Conservation (phyloP, 2,888 invertebrate genomes). For the Hydriomena furcata region DNA sequence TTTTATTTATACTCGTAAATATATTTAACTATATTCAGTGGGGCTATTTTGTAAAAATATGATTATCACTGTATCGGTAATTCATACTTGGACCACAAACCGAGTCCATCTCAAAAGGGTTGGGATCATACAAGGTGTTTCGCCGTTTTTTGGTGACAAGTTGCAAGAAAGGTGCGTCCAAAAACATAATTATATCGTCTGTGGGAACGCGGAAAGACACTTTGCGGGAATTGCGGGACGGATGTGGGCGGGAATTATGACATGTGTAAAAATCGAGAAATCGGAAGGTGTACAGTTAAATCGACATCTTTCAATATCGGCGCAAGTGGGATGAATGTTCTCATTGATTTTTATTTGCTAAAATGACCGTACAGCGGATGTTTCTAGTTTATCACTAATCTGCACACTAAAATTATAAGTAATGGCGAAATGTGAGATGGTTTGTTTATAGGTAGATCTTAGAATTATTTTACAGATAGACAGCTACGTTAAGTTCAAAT, state of each 20-base stretch:
- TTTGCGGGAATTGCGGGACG: constrained; percentile 14
- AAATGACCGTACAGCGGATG: constrained; percentile 2
- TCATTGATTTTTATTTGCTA: constrained; percentile 1
- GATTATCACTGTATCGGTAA: neutral
- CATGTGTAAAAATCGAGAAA: constrained; percentile 25
- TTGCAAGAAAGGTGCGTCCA: constrained; percentile 62
- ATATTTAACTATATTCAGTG: too few species aligned
- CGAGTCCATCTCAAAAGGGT: constrained; percentile 24
- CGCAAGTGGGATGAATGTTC: constrained; percentile 16
- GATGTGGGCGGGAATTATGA: constrained; percentile 37
- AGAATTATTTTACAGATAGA: too few species aligned
- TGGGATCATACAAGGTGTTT: constrained; percentile 32
- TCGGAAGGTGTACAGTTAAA: constrained; percentile 34
- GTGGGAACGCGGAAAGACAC: constrained; percentile 36
- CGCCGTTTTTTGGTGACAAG: constrained; percentile 57
- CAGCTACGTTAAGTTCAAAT: too few species aligned
- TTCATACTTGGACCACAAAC: constrained; percentile 15
- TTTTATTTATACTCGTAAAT: too few species aligned
- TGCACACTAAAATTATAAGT: too few species aligned
- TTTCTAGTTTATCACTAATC: constrained; percentile 1
- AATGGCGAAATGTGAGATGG: too few species aligned
- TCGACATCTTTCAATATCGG: constrained; percentile 24
- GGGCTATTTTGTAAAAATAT: too few species aligned
- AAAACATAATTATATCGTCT: constrained; percentile 37
- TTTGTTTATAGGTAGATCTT: too few species aligned